phyloP scores from a whole-genome alignment of 2,888 invertebrate species.

The Cephus spinipes region DNA sequence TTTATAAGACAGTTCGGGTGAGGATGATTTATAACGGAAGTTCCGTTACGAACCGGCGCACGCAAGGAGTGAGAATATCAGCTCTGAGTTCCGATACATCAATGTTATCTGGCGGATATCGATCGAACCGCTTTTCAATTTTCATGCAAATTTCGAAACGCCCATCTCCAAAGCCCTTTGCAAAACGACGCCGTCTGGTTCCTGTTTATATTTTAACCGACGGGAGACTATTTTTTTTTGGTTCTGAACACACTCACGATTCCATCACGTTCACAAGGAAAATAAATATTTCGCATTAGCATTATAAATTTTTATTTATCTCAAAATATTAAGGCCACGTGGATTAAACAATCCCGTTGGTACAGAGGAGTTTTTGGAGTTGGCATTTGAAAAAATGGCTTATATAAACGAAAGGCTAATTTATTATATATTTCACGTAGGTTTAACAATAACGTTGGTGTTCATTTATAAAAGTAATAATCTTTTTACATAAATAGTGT shows the following conservation, averaged over 20 bases:
- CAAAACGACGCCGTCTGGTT: slow-evolving; percentile 13
- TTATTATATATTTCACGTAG: too few relatives aligned
- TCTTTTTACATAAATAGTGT: too few relatives aligned
- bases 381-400: not conserved
- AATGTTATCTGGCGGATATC: slow-evolving; percentile 21
- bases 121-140: slow-evolving; percentile 28
- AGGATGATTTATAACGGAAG: slow-evolving; percentile 2
- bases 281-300: slow-evolving; percentile 24
- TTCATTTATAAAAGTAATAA: too few relatives aligned
- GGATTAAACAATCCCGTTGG: not conserved
- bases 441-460: too few relatives aligned
- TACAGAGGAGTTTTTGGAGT: not conserved
- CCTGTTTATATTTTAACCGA: slow-evolving; percentile 11
- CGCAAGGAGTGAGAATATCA: slow-evolving; percentile 24
- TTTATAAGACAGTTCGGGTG: not conserved
- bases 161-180: not conserved
- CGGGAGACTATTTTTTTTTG: slow-evolving; percentile 13
- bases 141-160: slow-evolving; percentile 36
- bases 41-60: not conserved
- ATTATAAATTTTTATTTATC: slow-evolving; percentile 26
- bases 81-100: slow-evolving; percentile 28
- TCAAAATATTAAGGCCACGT: slow-evolving; percentile 7
- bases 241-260: slow-evolving; percentile 9
- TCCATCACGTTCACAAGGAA: not conserved
- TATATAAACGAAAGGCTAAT: too few relatives aligned